Evolutionary conservation across 2,888 invertebrate species (phyloP), one percentile per base, ranked within the genome.

Genomic region (Netelia inedita): DNA sequence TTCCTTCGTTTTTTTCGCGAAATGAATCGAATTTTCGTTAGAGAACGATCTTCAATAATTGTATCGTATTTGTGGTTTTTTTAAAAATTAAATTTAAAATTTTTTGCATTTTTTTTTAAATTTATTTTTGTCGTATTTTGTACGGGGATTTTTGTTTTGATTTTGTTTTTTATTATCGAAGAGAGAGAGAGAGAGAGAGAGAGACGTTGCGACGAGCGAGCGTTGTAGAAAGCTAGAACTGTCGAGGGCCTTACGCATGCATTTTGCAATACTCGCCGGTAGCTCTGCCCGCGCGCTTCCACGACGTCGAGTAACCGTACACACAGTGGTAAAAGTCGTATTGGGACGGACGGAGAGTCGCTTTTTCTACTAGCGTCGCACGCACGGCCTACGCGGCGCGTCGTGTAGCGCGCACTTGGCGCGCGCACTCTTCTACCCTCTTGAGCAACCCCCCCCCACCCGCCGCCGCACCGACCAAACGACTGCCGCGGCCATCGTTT

Each of bases 181-280:
- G 28, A 28, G 5, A 35, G 35, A 35, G 35, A 35, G 35, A 35
- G 35, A 8, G 35, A 35, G 28, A 28, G 3, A 14, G 8, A 46
- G 46, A 10, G 46, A 14, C 46, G 14, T 1, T 19, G n/a, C 8
- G 66, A 46, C 57, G 28, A 53, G 57, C 46, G 73, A 65, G 50
- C 82, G 16, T 5, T 75, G 83, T 87, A 80, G 88, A 90, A 89
- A 90, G 87, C 81, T 50, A 79, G 81, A 55, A 79, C 85, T 50
- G 23, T 41, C 43, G 16, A 41, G n/a, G 16, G 6, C 72, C 72
- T 76, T 74, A 80, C 79, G 61, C 63, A n/a, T n/a, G 63, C 76
- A 85, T 88, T 89, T 85, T 88, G 82, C 85, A 85, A 86, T 85
- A 86, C 61, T 82, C 66, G 83, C 84, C 72, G 73, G 76, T 74